phyloP scores from a whole-genome alignment of 2,888 invertebrate genomes.

The Lepidocyrtoides sp. region DNA sequence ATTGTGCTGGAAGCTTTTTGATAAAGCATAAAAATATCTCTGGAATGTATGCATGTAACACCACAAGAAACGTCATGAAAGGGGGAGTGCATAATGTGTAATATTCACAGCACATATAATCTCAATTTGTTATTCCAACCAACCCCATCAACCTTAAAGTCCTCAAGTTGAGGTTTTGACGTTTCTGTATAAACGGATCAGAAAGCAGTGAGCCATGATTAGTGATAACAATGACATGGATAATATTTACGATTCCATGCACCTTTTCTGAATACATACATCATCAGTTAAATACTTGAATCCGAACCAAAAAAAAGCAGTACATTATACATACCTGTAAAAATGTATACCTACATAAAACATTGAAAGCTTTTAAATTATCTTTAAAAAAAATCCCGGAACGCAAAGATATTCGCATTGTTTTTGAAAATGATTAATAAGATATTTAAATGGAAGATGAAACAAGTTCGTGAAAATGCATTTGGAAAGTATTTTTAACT shows the following conservation, averaged over 20 bases:
- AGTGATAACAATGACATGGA: conserved; percentile 57
- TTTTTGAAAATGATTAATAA: conserved; percentile 38
- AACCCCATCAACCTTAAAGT: background rate
- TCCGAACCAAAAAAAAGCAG: conserved; percentile 32
- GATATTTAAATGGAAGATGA: background rate
- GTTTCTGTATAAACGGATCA: conserved; percentile 46
- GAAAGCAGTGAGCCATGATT: conserved; percentile 47
- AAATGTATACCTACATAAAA: background rate
- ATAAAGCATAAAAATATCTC: conserved; percentile 17
- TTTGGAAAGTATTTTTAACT: conserved; percentile 35
- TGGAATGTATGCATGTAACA: conserved; percentile 35
- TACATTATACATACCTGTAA: background rate
- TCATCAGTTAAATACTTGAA: conserved; percentile 18
- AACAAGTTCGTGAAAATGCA: background rate
- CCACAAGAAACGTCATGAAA: background rate
- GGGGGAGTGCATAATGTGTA: background rate
- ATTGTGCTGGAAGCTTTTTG: conserved; percentile 22
- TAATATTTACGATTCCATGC: conserved; percentile 7
- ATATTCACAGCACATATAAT: conserved; percentile 29
- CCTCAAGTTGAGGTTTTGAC: conserved; percentile 27
- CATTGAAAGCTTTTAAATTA: background rate
- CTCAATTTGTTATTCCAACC: conserved; percentile 38
- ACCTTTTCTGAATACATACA: conserved; percentile 28
- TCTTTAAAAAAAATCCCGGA: background rate
- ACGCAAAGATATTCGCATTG: conserved; percentile 29